These are phyloP conservation scores for Ictalurus furcatus DNA, from an alignment of 2,113 vertebrate genomes.

Conservation along the genomic window DNA sequence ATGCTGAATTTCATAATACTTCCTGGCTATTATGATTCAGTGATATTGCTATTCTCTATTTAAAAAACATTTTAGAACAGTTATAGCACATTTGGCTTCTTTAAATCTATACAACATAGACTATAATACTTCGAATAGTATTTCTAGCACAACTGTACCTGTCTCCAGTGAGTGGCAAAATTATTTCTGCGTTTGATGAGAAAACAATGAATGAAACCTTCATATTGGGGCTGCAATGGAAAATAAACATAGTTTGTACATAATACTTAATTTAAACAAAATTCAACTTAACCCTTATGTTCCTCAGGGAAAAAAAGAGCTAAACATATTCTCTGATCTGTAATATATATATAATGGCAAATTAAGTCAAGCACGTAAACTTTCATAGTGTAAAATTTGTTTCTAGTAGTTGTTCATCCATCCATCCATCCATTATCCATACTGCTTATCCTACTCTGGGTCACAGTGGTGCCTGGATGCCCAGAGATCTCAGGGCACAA, in stretches of 20 bases:
- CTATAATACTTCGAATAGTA: neutral
- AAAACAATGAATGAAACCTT: slow-evolving; percentile 94
- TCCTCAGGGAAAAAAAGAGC: neutral
- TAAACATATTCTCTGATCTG: neutral
- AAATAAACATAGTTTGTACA: slow-evolving; percentile 39
- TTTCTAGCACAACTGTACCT: slow-evolving; percentile 74
- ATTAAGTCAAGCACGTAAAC: neutral
- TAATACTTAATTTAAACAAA: too few species aligned
- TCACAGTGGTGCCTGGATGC: too few species aligned
- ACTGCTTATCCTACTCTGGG: too few species aligned
- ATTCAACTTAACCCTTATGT: neutral
- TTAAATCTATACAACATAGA: neutral
- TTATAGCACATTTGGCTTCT: neutral
- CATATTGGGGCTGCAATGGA: slow-evolving; percentile 81
- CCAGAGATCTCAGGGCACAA: too few species aligned
- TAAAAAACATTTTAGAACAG: neutral
- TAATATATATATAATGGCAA: too few species aligned
- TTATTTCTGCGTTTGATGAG: slow-evolving; percentile 77
- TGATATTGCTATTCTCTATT: neutral
- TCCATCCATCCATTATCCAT: too few species aligned
- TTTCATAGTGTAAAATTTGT: neutral
- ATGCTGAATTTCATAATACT: neutral
- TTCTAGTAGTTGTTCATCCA: too few species aligned
- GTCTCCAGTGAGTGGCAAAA: slow-evolving; percentile 90
- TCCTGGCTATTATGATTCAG: neutral